A percentile compares a stretch with the other conserved stretches of the same genome.
These are phyloP conservation scores for Parapristionchus giblindavisi DNA, from an alignment of 2,888 invertebrate species.

Conservation along the genomic window DNA sequence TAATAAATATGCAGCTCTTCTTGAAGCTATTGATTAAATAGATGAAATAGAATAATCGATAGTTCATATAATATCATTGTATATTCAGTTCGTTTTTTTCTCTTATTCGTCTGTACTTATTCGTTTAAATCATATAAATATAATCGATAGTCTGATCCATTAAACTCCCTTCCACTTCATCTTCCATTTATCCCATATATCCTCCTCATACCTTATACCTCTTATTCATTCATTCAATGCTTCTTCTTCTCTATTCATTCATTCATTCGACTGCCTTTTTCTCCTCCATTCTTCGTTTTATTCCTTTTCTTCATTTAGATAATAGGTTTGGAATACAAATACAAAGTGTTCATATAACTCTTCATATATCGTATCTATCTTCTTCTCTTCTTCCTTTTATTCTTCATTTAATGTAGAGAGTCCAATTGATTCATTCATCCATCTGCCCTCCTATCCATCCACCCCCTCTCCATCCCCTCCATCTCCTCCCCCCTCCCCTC, in stretches of 20 bases:
- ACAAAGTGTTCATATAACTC: neutral
- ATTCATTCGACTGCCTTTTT: constrained; percentile 13
- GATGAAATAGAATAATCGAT: constrained; percentile 3
- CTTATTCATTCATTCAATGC: constrained; percentile 9
- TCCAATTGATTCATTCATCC: too few species aligned
- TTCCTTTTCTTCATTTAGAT: neutral
- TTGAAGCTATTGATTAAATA: neutral
- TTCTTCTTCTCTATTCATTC: constrained; percentile 12
- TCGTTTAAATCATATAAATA: neutral
- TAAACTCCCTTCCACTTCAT: neutral
- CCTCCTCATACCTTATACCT: constrained; percentile 16
- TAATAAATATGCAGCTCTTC: constrained; percentile 26
- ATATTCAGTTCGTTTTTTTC: neutral
- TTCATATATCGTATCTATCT: neutral
- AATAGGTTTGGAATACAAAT: constrained; percentile 7
- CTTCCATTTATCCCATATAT: neutral
- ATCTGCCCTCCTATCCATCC: too few species aligned
- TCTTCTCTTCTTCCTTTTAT: neutral
- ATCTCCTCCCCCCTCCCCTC: neutral
- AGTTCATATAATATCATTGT: neutral
- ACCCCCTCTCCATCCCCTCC: too few species aligned
- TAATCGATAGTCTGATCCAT: too few species aligned
- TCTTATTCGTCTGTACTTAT: constrained; percentile 10
- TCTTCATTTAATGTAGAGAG: neutral
- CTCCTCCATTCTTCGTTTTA: constrained; percentile 6